Base-by-base conservation (phyloP, 2,113 vertebrate genomes). In the Lanius collurio region DNA sequence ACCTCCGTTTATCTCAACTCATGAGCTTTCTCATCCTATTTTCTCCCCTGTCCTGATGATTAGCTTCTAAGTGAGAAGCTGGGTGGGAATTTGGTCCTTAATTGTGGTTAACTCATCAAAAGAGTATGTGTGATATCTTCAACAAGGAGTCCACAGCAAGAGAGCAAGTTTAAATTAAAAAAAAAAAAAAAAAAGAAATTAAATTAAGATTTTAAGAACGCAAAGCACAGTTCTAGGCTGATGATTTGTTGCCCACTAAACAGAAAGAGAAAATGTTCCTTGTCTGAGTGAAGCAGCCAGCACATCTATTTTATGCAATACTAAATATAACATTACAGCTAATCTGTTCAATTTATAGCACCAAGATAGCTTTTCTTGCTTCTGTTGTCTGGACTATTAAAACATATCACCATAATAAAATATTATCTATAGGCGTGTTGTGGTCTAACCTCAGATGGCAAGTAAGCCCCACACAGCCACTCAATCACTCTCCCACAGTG, bases 331-430 rank as follows among this genome's bases (percentile, higher is more conserved):
- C 79, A 71, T 87, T 97, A 85, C 56, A 90, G 88, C 47, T 75
- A 94, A 92, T 96, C 87, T 95, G 76, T 81, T 94, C 57, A 85
- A 92, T 97, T 98, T 96, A 80, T 64, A 83, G 49, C 22, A 89
- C 12, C 52, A 55, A 68, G 60, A 96, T 91, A 96, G 60, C 44
- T 76, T 75, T 85, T 55, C 9, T 69, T 95, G 62, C 47, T 52
- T 90, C 89, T 89, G 50, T 83, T 85, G 55, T 88, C 55, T 89
- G 39, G 57, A 19, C 84, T 92, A 89, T 95, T 88, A 95, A 96
- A 97, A 89, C 56, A 35, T 50, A 75, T 62, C 87, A 89, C 74
- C 65, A 21, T 31, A 87, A 52, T 94, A 88, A 97, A 96, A 93
- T 80, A 84, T 21, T 81, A 37, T 53, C 78, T 95, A 31, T 15